A percentile compares a stretch with the other conserved stretches of the same genome.
Conservation (phyloP, 2,888 invertebrate species). For the Neoaliturus tenellus region DNA sequence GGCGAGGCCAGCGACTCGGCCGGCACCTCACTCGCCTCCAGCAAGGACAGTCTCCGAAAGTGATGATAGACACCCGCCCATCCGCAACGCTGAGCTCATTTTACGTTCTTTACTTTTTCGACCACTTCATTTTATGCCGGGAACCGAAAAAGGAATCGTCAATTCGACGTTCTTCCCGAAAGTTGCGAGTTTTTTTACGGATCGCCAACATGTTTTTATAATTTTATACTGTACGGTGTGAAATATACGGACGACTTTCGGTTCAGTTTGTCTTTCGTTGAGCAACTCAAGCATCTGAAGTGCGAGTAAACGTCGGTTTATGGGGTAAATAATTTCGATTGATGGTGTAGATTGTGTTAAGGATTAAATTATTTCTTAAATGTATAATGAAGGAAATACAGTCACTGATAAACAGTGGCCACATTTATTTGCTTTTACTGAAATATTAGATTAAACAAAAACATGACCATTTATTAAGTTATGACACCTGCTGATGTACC, state of each 20-base stretch:
- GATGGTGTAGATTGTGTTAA: no score
- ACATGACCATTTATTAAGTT: no score
- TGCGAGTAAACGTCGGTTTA: no score
- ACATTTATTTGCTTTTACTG: no score
- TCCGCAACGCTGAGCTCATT: conserved; percentile 16
- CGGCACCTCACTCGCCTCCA: conserved; percentile 70
- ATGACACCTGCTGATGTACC: no score
- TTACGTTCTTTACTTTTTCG: background rate
- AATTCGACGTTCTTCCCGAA: conserved; percentile 23
- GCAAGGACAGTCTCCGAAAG: conserved; percentile 71
- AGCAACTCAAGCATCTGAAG: background rate
- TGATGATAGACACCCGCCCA: conserved; percentile 61
- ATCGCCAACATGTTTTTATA: background rate
- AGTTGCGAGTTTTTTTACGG: background rate
- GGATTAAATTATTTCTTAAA: no score
- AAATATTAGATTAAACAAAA: no score
- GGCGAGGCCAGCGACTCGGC: conserved; percentile 69
- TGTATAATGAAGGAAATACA: no score
- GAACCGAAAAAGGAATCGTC: conserved; percentile 27
- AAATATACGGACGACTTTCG: background rate
- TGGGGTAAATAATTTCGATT: no score
- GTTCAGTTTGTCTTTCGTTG: background rate
- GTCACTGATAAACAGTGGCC: no score
- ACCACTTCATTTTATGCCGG: conserved; percentile 1
- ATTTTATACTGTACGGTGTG: conserved; percentile 1